Conservation (phyloP, 2,888 invertebrate genomes). For the Lamellibrachia satsuma region DNA sequence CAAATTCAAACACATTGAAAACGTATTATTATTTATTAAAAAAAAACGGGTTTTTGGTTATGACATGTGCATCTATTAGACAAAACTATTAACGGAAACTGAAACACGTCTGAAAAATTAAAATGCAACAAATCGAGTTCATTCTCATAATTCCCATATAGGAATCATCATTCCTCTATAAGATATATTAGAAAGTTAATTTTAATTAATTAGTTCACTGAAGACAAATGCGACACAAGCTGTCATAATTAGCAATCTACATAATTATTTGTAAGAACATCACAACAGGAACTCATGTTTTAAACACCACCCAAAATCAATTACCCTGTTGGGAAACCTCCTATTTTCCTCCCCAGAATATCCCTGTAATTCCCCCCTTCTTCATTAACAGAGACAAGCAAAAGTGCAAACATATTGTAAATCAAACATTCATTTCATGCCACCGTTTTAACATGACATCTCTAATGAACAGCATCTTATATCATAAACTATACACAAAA, state of each 20-base stretch:
- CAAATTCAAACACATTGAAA: not conserved
- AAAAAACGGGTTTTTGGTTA: not conserved
- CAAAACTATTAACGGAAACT: not conserved
- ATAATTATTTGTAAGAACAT: not conserved
- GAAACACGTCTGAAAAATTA: not conserved
- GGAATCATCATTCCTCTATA: not conserved
- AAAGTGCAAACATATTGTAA: not conserved
- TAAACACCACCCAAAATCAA: conserved; percentile 3
- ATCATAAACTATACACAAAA: not conserved
- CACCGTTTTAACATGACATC: not conserved
- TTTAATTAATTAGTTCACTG: not conserved
- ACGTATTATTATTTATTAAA: not conserved
- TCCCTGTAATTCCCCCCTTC: not conserved
- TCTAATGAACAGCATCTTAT: not conserved
- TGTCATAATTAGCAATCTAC: not conserved
- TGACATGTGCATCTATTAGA: not conserved
- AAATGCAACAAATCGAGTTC: not conserved
- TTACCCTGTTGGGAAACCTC: not conserved
- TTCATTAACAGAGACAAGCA: not conserved
- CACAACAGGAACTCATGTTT: not conserved
- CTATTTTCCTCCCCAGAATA: not conserved
- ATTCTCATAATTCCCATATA: not conserved
- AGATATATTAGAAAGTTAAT: not conserved
- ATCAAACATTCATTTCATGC: not conserved
- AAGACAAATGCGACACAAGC: not conserved